Evolutionary conservation across 2,113 vertebrate species (phyloP).

Genomic region (Pachycephala philippinensis): DNA sequence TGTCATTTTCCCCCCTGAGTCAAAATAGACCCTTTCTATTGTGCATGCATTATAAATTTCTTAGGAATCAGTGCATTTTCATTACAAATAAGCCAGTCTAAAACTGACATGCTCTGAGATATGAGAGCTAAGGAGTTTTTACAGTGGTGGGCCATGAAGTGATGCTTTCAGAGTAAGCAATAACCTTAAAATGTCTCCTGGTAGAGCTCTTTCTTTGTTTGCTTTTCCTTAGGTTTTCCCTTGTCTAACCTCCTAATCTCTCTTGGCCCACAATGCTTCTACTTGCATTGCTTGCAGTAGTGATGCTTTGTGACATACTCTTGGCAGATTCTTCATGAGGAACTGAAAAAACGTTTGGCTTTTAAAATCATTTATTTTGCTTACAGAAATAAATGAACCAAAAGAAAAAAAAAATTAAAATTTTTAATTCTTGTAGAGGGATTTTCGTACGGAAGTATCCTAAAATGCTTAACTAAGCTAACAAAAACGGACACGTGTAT

Average conservation of each 20-base stretch:
- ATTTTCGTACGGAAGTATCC: background rate
- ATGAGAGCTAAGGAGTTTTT: background rate
- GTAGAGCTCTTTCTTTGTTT: background rate
- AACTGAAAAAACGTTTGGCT: background rate
- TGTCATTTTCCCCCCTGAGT: background rate
- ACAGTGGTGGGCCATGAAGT: background rate
- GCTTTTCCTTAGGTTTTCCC: background rate
- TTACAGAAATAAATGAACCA: background rate
- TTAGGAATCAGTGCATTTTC: background rate
- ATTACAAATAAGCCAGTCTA: background rate
- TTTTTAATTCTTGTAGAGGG: background rate
- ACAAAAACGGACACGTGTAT: rapidly evolving
- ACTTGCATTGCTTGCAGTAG: background rate
- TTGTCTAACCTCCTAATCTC: background rate
- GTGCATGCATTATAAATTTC: background rate
- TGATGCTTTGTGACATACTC: background rate
- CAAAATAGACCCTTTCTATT: background rate
- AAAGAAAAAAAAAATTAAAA: background rate
- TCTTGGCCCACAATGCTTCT: background rate
- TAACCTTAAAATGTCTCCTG: background rate
- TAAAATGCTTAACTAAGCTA: background rate
- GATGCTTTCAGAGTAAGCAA: background rate
- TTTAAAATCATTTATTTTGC: background rate
- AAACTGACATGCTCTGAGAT: background rate
- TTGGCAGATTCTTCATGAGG: background rate